Conservation (phyloP, 2,888 invertebrate genomes). For the Oscheius onirici region DNA sequence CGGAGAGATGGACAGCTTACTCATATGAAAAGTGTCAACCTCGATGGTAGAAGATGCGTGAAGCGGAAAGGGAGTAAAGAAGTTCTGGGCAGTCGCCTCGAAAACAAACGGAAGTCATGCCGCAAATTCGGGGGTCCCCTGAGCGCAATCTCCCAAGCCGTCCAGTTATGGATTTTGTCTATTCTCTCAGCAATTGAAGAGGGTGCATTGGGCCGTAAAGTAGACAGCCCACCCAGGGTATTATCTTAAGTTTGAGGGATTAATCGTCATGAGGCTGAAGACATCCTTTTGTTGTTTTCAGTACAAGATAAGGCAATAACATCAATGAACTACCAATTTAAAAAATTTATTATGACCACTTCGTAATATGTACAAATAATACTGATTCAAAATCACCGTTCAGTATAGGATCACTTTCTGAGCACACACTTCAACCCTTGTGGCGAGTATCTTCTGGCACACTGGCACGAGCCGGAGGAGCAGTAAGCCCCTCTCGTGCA, state of each 20-base stretch:
- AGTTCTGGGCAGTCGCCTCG: not conserved
- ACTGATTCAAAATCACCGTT: not conserved
- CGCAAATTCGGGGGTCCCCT: slow-evolving; percentile 24
- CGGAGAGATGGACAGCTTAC: no score
- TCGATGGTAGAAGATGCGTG: not conserved
- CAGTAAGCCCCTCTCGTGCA: slow-evolving; percentile 43
- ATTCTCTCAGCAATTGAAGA: slow-evolving; percentile 24
- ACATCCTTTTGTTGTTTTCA: no score
- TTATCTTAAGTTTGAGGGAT: not conserved
- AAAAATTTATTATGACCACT: slow-evolving; percentile 11
- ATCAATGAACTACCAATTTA: no score
- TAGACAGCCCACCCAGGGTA: slow-evolving; percentile 4
- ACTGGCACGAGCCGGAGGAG: slow-evolving; percentile 34
- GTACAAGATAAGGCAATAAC: no score
- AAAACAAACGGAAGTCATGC: slow-evolving; percentile 29
- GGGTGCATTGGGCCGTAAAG: slow-evolving; percentile 26
- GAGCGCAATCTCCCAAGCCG: slow-evolving; percentile 26
- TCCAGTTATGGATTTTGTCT: slow-evolving; percentile 31
- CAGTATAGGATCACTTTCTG: not conserved
- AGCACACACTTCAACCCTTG: slow-evolving; percentile 50
- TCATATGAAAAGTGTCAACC: not conserved
- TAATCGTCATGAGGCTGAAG: no score
- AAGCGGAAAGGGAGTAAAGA: not conserved
- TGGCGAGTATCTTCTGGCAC: slow-evolving; percentile 48
- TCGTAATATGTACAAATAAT: slow-evolving; percentile 9